Base-by-base conservation (phyloP, 2,113 vertebrate species). In the Poicephalus gulielmi region DNA sequence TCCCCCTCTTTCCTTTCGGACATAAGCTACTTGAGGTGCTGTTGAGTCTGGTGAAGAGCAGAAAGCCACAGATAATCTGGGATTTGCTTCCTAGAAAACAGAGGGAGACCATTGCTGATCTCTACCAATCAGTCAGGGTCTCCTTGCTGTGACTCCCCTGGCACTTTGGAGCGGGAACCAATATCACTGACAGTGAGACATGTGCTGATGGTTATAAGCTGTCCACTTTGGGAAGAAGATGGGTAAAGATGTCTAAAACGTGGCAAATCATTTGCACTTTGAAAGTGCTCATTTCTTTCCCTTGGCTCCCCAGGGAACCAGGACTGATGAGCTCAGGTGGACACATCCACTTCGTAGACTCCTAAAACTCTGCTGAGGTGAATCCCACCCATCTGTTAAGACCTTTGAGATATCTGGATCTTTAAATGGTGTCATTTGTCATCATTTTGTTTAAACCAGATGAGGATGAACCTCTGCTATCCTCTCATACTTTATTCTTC, bases 21-120 rank as follows among this genome's bases (percentile, higher is more conserved):
- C 62, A 84, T 68, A 68, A 86, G 52, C 17, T 93, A 33, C 60
- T n/a, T 92, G 85, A 92, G 95, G 70, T 83, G 37, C 68, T 79
- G 68, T 46, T 59, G 64, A 75, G 33, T 57, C 46, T 53, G 22
- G 39, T 68, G 77, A 78, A 76, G 69, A 90, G 76, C 79, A 68
- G 76, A 83, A 52, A 3, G 1, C 13, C 22, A 15, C 12, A 28
- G 18, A 68, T 6, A 3, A 47, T 37, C 14, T 33, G 9, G 47
- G 88, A 52, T 85, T 86, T 43, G 13, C 35, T 83, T 93, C 59
- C 83, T 62, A 71, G 52, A 86, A 79, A 59, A 63, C 10, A 63
- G 50, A 79, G 39, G 35, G 18, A 75, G 3, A 22, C 43, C 0
- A 0, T 50, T 71, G 35, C 13, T 70, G 71, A 43, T 50, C 64